Percentiles rank a stretch among this genome's conserved stretches.
Conservation (phyloP, 1,140 invertebrate species). For the Agrypnia vestita region DNA sequence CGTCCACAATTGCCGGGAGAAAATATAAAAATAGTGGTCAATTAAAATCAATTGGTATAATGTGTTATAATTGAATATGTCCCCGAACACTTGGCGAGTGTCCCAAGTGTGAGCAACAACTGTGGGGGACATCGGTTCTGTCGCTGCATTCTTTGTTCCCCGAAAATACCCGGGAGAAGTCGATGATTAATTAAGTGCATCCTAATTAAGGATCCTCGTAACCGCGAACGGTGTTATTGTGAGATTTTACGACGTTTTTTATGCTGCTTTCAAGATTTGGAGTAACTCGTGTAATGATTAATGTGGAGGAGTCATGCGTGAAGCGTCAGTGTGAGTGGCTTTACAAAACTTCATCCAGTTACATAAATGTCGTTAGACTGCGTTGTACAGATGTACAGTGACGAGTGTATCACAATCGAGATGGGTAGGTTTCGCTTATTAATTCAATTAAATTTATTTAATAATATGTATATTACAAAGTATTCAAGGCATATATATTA, state of each 20-base stretch:
- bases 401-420: too few relatives aligned
- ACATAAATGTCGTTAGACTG: too few relatives aligned
- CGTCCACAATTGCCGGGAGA: background rate
- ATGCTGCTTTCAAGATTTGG: conserved; percentile 22
- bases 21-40: conserved; percentile 46
- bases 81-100: conserved; percentile 52
- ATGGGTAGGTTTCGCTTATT: too few relatives aligned
- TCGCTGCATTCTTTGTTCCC: conserved; percentile 29
- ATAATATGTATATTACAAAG: too few relatives aligned
- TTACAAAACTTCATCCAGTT: too few relatives aligned
- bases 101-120: conserved; percentile 26
- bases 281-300: conserved; percentile 15
- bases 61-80: conserved; percentile 57
- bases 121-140: conserved; percentile 43
- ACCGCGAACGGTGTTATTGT: conserved; percentile 27
- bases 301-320: conserved; percentile 11
- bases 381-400: too few relatives aligned
- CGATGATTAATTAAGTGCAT: conserved; percentile 32
- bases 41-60: conserved; percentile 59
- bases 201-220: conserved; percentile 33
- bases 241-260: conserved; percentile 46
- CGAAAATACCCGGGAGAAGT: background rate
- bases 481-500: too few relatives aligned
- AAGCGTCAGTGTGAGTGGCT: background rate
- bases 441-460: too few relatives aligned